Evolutionary conservation across 1,140 invertebrate genomes (phyloP), one percentile per base, ranked within the genome.

Genomic region (Paraescarpia echinospica): DNA sequence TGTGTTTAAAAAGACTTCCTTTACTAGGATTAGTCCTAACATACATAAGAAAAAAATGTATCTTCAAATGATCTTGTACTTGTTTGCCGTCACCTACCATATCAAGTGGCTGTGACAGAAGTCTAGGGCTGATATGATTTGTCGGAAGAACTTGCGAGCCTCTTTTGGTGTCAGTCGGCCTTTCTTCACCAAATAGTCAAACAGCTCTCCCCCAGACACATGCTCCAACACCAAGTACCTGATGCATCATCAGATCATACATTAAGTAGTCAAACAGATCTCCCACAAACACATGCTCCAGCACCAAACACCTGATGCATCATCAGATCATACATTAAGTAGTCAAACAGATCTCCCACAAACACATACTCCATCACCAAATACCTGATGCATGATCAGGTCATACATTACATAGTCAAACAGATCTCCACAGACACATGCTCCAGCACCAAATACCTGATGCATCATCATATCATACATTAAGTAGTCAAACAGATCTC

Each of bases 41-140:
- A 41, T 12, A 41, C 41, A 41, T 41, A 4, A 41, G 12, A 41
- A 4, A 6, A 6, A 77, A 77, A 27, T 27, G 9, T 22, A 18
- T 77, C 22, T 27, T 77, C 59, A 18, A 14, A 77, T 77, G 59
- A 18, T 31, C 22, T 41, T 41, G 41, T 41, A 31, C 2, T 22
- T 77, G 59, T 77, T 27, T 18, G 59, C 59, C 22, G 2, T 77
- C 59, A 96, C 97, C 97, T 97, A 99, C 99, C 99, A 99, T 96
- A 99, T 99, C 94, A 98, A 99, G 97, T 99, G 99, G 96, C 99
- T 99, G 96, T 99, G 99, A 96, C 99, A 99, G 96, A 99, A 99
- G 96, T 99, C 99, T 94, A 99, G 97, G 34, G 99, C 99, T 34
- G 99, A 99, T 95, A 99, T 99, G 94, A 99, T 99, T 97, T 99